Conservation (phyloP, 2,113 vertebrate genomes). For the Lagopus leucura region DNA sequence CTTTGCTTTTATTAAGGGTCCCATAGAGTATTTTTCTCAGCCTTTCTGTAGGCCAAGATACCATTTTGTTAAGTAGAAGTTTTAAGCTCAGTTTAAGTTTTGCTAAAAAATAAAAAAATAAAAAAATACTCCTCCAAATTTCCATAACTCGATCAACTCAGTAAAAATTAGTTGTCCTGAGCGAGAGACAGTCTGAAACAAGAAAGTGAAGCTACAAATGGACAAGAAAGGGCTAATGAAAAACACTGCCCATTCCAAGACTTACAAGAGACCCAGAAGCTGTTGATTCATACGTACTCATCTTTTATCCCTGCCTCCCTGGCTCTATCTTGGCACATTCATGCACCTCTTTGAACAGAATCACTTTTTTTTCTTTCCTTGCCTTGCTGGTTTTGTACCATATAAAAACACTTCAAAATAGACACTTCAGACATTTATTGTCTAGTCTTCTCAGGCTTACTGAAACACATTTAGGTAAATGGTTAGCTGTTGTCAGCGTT, state of each 20-base stretch:
- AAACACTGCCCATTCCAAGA: background rate
- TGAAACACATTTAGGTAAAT: background rate
- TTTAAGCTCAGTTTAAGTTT: background rate
- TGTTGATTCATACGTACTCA: background rate
- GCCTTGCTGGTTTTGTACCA: background rate
- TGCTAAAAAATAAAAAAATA: background rate
- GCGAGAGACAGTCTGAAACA: constrained; percentile 8
- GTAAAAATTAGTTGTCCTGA: constrained; percentile 4
- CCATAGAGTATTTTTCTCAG: background rate
- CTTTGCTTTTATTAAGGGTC: background rate
- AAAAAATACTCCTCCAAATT: background rate
- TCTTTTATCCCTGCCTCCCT: background rate
- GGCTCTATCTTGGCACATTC: background rate
- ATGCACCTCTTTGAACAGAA: background rate
- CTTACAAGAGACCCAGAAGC: background rate
- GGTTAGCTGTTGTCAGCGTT: background rate
- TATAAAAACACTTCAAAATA: background rate
- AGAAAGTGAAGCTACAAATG: background rate
- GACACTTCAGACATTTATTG: background rate
- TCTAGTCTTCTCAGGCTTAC: background rate
- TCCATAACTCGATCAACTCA: background rate
- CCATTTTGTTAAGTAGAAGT: background rate
- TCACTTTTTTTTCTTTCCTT: background rate
- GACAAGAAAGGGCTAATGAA: background rate
- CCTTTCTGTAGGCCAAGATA: background rate